phyloP scores from a whole-genome alignment of 1,140 invertebrate genomes.

The Arion vulgaris region DNA sequence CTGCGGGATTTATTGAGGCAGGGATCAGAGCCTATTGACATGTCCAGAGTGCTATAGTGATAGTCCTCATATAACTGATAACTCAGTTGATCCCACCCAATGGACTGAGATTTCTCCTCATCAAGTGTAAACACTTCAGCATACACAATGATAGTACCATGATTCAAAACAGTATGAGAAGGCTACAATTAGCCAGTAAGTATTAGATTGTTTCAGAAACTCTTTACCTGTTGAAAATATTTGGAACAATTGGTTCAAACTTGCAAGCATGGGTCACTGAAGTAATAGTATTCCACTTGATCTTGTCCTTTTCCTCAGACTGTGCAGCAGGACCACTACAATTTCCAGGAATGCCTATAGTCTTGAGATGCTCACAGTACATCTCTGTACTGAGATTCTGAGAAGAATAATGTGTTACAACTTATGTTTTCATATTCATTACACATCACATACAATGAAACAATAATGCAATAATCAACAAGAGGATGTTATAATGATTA shows the following conservation, averaged over 20 bases:
- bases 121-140: no score
- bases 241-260: constrained; percentile 47
- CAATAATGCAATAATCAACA: background rate
- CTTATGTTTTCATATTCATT: no score
- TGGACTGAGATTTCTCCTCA: no score
- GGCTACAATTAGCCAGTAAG: no score
- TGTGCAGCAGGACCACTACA: constrained; percentile 5
- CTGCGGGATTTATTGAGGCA: no score
- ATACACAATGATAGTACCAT: no score
- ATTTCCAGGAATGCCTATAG: constrained; percentile 38
- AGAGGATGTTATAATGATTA: background rate
- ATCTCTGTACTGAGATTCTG: constrained; percentile 39
- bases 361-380: constrained; percentile 52
- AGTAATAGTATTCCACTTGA: constrained; percentile 27
- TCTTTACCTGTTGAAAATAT: constrained; percentile 44
- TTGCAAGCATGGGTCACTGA: constrained; percentile 41
- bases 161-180: no score
- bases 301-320: constrained; percentile 24
- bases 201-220: background rate
- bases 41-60: no score
- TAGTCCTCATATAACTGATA: no score
- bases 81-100: no score
- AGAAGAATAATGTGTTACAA: constrained; percentile 2
- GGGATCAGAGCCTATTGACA: no score
- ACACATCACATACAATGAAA: background rate